phyloP scores from a whole-genome alignment of 2,113 vertebrate species.

The Capricornis sumatraensis region DNA sequence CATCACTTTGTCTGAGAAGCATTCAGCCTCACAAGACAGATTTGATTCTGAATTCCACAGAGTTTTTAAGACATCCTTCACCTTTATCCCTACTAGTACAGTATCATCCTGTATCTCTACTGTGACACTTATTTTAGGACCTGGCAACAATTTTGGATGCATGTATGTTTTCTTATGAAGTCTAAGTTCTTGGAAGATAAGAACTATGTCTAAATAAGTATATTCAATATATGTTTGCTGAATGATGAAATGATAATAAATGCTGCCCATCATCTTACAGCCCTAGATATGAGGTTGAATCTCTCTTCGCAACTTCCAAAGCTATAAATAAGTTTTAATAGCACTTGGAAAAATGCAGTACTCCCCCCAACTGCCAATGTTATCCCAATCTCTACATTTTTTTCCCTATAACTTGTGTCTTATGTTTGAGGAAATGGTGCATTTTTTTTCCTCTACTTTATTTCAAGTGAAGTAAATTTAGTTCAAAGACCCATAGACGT shows the following conservation, averaged over 20 bases:
- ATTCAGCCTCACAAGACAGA: background rate
- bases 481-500: background rate
- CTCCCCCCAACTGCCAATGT: background rate
- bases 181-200: background rate
- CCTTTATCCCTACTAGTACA: background rate
- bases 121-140: background rate
- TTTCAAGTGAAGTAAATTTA: background rate
- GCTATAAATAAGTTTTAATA: background rate
- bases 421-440: background rate
- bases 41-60: background rate
- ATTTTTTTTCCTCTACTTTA: background rate
- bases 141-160: background rate
- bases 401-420: background rate
- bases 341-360: background rate
- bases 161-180: background rate
- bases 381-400: background rate
- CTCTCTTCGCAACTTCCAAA: background rate
- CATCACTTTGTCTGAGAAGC: background rate
- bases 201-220: background rate
- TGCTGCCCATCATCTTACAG: background rate
- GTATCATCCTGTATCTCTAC: background rate
- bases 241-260: background rate
- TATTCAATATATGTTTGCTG: background rate
- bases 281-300: background rate
- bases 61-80: background rate